These are phyloP conservation scores for Cochlearius cochlearius DNA, from an alignment of 2,113 vertebrate genomes.

Conservation along the genomic window DNA sequence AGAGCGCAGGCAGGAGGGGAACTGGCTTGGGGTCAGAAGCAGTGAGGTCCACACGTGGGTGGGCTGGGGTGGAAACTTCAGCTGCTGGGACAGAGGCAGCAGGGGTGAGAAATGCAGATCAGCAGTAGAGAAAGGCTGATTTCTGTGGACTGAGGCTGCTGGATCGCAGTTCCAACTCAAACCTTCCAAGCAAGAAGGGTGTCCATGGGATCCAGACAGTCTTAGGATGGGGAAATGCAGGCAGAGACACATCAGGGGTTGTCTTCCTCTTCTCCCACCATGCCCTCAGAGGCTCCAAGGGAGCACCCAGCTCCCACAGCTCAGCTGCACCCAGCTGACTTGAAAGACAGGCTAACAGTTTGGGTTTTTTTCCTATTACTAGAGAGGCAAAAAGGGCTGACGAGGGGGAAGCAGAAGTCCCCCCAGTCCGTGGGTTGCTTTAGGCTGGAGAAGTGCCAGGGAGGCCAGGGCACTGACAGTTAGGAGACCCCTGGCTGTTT, in stretches of 20 bases:
- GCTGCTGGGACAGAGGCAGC: not conserved
- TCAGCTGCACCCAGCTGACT: not conserved
- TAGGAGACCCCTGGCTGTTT: not conserved
- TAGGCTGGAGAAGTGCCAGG: not conserved
- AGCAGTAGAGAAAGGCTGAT: not conserved
- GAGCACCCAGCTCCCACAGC: not conserved
- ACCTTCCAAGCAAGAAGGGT: not conserved
- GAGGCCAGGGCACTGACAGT: not conserved
- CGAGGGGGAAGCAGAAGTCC: not conserved
- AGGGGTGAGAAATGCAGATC: not conserved
- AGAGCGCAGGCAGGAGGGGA: not conserved
- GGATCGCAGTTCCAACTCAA: accelerated
- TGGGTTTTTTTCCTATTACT: not conserved
- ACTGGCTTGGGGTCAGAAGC: not conserved
- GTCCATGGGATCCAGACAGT: not conserved
- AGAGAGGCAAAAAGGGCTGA: not conserved
- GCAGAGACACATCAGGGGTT: not conserved
- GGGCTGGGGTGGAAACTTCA: not conserved
- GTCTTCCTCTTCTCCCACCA: not conserved
- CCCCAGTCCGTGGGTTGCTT: accelerated
- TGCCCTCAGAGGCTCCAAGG: not conserved
- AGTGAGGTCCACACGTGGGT: not conserved
- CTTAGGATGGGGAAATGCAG: not conserved
- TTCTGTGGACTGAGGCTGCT: not conserved
- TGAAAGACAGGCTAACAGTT: not conserved